Evolutionary conservation across 2,797 vertebrate species (phyloP), one percentile per base, ranked within the genome.

Genomic region (Threskiornis aethiopicus): DNA sequence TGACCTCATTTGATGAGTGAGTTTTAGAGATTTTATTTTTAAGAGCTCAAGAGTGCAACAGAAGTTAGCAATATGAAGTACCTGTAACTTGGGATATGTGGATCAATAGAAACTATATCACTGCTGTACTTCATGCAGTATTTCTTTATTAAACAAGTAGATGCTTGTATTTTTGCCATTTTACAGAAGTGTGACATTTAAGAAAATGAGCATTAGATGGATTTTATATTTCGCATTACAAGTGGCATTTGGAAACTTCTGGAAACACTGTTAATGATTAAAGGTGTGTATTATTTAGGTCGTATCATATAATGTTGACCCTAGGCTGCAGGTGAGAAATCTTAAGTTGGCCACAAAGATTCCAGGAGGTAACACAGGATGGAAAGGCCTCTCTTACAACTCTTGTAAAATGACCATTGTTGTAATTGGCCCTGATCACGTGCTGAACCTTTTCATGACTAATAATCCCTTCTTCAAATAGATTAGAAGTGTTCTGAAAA

Each of bases 321-420:
- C 39, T 83, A 84, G 86, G 44, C 62, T 97, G 94, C 91, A 93
- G 79, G n/a, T 79, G 33, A 89, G 84, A 92, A 97, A 96, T 65
- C 17, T 73, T 42, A 93, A 93, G 49, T 87, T 96, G 88, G 66
- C 67, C 51, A 13, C 94, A 97, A 96, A 97, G 75, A 95, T 95
- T 96, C 94, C 70, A 83, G 67, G 64, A 97, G 89, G 82, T 91
- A 95, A 86, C 44, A 25, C 55, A 80, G 80, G 91, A 93, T 65
- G 77, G 88, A 89, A 95, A 86, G 70, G 31, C 69, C 72, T 92
- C 75, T 91, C 93, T 89, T 91, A 92, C 69, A 95, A 93, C 52
- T 89, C 80, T 26, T 71, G 42, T 87, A 69, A 96, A 96, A 91
- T 78, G 44, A 81, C 79, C 28, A 4, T 86, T 18, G 18, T 78